These are phyloP conservation scores for Gnathonemus echidnorhynchus DNA, from an alignment of 2,113 vertebrate genomes.

Conservation along the genomic window DNA sequence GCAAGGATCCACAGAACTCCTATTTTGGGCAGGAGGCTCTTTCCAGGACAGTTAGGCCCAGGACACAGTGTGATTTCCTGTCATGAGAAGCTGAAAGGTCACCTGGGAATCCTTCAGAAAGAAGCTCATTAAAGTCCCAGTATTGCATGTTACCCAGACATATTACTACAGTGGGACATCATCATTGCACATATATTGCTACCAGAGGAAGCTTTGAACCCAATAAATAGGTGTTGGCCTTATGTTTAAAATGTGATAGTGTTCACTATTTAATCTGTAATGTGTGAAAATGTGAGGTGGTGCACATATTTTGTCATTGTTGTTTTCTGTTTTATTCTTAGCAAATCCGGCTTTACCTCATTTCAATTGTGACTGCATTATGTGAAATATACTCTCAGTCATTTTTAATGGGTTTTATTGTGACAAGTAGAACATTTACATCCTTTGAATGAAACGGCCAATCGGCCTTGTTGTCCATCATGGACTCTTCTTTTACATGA, in stretches of 20 bases:
- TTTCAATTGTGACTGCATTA: neutral
- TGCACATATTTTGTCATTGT: neutral
- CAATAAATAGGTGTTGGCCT: neutral
- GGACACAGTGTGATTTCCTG: neutral
- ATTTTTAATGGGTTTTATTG: neutral
- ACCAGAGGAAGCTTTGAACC: neutral
- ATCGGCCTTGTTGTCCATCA: neutral
- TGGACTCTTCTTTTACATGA: neutral
- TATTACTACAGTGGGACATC: neutral
- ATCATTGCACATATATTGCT: neutral
- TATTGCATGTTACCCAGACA: neutral
- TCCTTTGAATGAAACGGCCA: neutral
- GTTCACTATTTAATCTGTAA: neutral
- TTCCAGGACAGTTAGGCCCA: neutral
- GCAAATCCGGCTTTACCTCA: neutral
- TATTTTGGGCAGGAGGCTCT: neutral
- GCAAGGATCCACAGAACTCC: neutral
- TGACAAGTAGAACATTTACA: neutral
- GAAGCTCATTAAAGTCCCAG: neutral
- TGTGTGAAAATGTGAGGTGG: neutral
- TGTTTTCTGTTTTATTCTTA: neutral
- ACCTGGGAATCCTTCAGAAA: slow-evolving; percentile 3
- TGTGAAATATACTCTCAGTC: neutral
- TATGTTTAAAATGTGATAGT: neutral
- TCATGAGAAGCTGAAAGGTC: neutral